Evolutionary conservation across 2,113 vertebrate species (phyloP).

Genomic region (Genyomyrus donnyi): DNA sequence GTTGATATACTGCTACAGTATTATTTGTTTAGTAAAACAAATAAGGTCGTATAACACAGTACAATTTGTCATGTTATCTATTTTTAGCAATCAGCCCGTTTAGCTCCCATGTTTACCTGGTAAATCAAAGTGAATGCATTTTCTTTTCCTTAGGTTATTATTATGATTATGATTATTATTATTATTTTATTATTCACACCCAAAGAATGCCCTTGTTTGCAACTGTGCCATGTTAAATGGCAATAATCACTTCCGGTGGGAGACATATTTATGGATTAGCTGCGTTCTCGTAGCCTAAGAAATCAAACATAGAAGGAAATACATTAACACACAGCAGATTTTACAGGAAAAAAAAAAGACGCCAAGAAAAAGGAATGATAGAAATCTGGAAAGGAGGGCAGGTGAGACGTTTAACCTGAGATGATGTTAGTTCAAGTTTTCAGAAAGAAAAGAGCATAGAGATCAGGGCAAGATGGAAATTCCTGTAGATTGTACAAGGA

Average conservation of each 20-base stretch:
- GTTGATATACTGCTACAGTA: not conserved
- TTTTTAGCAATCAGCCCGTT: not conserved
- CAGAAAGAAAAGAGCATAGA: slow-evolving; percentile 41
- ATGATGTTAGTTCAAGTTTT: slow-evolving; percentile 45
- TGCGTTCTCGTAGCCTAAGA: slow-evolving; percentile 39
- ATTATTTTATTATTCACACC: not conserved
- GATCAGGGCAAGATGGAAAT: slow-evolving; percentile 44
- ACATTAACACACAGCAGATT: slow-evolving; percentile 35
- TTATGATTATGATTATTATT: not conserved
- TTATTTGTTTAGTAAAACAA: not conserved
- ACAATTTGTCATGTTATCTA: not conserved
- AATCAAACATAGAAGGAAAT: slow-evolving; percentile 36
- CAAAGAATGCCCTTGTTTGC: not conserved
- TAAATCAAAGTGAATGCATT: not conserved
- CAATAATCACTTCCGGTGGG: not conserved
- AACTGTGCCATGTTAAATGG: not conserved
- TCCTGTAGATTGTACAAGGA: slow-evolving; percentile 61
- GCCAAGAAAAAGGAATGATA: slow-evolving; percentile 22
- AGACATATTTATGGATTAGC: slow-evolving; percentile 11
- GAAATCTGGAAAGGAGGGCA: slow-evolving; percentile 49
- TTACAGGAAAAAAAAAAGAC: slow-evolving; percentile 13
- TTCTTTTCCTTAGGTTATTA: not conserved
- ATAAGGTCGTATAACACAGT: not conserved
- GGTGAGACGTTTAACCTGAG: slow-evolving; percentile 41
- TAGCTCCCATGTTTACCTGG: not conserved